Evolutionary conservation across 2,797 vertebrate genomes (phyloP), one percentile per base, ranked within the genome.

Genomic region (Vultur gryphus): DNA sequence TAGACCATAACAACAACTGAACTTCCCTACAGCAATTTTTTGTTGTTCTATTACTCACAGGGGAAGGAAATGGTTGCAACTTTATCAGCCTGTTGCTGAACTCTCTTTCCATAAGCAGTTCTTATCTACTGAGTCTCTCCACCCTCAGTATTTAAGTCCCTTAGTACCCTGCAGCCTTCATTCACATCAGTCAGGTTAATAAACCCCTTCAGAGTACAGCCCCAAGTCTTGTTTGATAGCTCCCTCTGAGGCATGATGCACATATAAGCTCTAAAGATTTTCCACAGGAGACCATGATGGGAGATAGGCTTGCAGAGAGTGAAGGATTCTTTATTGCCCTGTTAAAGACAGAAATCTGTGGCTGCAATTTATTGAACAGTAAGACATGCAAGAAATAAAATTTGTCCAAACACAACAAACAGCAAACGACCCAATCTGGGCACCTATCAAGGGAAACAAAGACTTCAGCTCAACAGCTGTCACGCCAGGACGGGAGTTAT

Each of bases 351-450:
- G 87, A 93, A 96, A 94, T 86, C 66, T 84, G 73, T 39, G 33
- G 51, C 83, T 95, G 69, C 84, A 96, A 95, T 96, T 95, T 90
- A 95, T 80, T 69, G 94, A 91, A 81, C 81, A 75, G 77, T 91
- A 93, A 90, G 82, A 77, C 76, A 95, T 91, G 91, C 87, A 97
- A 95, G 83, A 84, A 97, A 94, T 87, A 89, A 94, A 95, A 94
- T 89, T 82, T 90, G 77, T 76, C 55, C 72, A 91, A 95, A 96
- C n/a, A 77, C 66, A 92, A 90, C 76, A 39, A 94, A 95, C 11
- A 92, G 93, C 67, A 89, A 97, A 96, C 1, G 6, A 95, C 59
- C 76, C 69, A 71, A 93, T 69, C 55, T 64, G 72, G 55, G 72
- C 65, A 95, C 70, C 75, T 90, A 86, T 84, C 76, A 91, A 91